phyloP scores from a whole-genome alignment of 2,888 invertebrate species.

The Drosophila pegasa region DNA sequence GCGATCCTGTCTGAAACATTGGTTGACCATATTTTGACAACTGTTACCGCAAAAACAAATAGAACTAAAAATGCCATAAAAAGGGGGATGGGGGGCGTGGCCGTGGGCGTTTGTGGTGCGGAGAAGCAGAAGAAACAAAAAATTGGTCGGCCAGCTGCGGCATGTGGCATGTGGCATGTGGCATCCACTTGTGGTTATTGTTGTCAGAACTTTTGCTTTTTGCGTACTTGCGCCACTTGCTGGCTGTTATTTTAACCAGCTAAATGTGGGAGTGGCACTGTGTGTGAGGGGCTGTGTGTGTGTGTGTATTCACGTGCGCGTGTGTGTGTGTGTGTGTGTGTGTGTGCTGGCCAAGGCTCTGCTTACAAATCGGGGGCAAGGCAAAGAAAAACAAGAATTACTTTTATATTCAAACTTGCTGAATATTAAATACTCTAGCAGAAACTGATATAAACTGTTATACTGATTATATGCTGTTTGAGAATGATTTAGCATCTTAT shows the following conservation, averaged over 20 bases:
- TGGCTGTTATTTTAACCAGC: conserved; percentile 50
- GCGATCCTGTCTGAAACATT: conserved; percentile 19
- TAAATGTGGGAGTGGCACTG: conserved; percentile 9
- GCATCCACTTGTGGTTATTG: conserved; percentile 80
- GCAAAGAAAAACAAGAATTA: conserved; percentile 46
- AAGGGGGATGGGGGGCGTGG: conserved; percentile 2
- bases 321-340: neutral
- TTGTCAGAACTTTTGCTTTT: conserved; percentile 64
- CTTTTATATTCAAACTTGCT: conserved; percentile 5
- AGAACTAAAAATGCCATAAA: conserved; percentile 50
- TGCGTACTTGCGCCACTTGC: conserved; percentile 41
- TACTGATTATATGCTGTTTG: neutral
- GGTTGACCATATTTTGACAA: conserved; percentile 75
- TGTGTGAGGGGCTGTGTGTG: neutral
- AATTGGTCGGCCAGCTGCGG: conserved; percentile 62
- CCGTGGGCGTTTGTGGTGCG: conserved; percentile 4
- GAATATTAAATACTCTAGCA: conserved; percentile 6
- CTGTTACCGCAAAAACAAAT: conserved; percentile 71
- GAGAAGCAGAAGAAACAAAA: conserved; percentile 14
- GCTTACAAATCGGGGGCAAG: conserved; percentile 54
- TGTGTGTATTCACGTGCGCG: neutral
- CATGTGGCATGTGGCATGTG: conserved; percentile 48
- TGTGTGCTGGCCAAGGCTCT: conserved; percentile 17
- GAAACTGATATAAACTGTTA: conserved; percentile 6
- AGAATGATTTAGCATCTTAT: neutral